Conservation (phyloP, 1,140 invertebrate species). For the Heliconius nattereri region DNA sequence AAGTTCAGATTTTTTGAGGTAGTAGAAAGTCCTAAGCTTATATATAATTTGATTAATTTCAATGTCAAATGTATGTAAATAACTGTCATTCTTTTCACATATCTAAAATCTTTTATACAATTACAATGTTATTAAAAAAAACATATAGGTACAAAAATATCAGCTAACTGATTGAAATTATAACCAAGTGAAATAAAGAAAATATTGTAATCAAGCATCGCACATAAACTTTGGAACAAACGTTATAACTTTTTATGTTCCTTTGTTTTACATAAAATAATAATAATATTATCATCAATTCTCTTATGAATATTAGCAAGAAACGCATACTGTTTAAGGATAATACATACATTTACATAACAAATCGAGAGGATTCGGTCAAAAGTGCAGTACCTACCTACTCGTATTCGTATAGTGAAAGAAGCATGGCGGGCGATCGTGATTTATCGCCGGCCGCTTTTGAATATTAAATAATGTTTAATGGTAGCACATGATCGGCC, state of each 20-base stretch:
- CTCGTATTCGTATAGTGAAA: conserved; percentile 50
- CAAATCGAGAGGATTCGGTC: conserved; percentile 56
- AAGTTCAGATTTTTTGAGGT: too few relatives aligned
- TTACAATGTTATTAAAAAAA: too few relatives aligned
- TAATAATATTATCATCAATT: conserved; percentile 10
- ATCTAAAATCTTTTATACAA: too few relatives aligned
- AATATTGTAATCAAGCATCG: background rate
- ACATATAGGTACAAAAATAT: background rate
- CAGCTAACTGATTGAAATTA: background rate
- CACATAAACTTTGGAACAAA: background rate
- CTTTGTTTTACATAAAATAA: background rate
- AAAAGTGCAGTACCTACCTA: conserved; percentile 65
- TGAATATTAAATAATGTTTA: conserved; percentile 82
- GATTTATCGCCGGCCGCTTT: conserved; percentile 79
- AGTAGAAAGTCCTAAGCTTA: too few relatives aligned
- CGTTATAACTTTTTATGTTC: background rate
- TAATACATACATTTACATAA: conserved; percentile 50
- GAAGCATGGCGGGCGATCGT: conserved; percentile 75
- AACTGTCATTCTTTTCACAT: too few relatives aligned
- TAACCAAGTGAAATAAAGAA: background rate
- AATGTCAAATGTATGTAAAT: too few relatives aligned
- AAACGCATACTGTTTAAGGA: conserved; percentile 22
- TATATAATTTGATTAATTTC: too few relatives aligned
- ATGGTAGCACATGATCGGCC: conserved; percentile 80
- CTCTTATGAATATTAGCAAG: conserved; percentile 24